These are phyloP conservation scores for Alectura lathami DNA, from an alignment of 2,113 vertebrate genomes.

Conservation along the genomic window DNA sequence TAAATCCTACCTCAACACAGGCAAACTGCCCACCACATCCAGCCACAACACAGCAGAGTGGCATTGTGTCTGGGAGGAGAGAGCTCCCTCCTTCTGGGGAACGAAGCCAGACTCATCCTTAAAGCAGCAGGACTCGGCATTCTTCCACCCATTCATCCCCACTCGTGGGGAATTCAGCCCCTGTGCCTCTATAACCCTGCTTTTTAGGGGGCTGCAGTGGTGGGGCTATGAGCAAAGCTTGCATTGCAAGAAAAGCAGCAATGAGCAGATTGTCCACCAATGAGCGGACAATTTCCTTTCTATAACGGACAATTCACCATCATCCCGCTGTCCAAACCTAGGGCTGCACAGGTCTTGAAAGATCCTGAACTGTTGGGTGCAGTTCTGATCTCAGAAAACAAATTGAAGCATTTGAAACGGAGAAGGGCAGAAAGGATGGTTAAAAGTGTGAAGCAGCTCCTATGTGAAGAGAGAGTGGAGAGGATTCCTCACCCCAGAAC, in stretches of 20 bases:
- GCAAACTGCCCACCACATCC: no score
- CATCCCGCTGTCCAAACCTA: background rate
- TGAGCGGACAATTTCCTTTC: background rate
- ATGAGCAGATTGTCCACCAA: background rate
- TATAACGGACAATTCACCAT: no score
- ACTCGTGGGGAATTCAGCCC: background rate
- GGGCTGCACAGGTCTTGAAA: background rate
- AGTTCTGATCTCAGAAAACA: background rate
- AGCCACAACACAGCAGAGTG: background rate
- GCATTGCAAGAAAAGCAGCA: accelerated
- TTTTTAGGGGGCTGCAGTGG: background rate
- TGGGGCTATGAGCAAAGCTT: background rate
- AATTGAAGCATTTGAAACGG: background rate
- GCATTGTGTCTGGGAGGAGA: accelerated
- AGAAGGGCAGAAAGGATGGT: background rate
- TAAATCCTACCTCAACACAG: background rate
- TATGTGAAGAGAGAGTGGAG: background rate
- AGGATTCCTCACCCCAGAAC: background rate
- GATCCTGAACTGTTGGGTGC: background rate
- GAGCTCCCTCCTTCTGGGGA: background rate
- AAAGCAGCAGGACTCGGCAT: background rate
- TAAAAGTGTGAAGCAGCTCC: background rate
- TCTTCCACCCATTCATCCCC: background rate
- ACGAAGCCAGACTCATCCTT: background rate
- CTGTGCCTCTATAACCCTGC: background rate